A percentile compares a stretch with the other conserved stretches of the same genome.
Evolutionary conservation across 2,888 invertebrate species (phyloP).

Genomic region (Mechanitis messenoides): DNA sequence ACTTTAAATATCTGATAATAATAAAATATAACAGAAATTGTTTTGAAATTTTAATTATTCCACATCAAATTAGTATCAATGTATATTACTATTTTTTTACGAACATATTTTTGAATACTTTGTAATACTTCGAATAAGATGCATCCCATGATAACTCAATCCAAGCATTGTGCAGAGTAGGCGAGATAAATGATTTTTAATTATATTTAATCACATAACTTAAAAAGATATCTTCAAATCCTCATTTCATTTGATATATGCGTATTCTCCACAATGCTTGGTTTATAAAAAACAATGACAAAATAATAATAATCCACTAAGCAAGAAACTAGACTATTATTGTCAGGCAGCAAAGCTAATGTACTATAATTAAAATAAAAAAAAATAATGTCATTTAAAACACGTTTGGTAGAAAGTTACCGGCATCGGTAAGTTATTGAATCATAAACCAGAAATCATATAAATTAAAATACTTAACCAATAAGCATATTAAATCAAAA

Average conservation of each 20-base stretch:
- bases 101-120: neutral
- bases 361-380: conserved; percentile 34
- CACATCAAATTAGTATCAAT: too few relatives aligned
- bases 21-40: neutral
- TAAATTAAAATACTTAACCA: conserved; percentile 40
- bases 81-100: neutral
- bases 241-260: neutral
- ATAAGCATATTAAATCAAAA: conserved; percentile 33
- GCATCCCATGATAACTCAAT: neutral
- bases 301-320: conserved; percentile 38
- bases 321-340: conserved; percentile 54
- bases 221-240: neutral
- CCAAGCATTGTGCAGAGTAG: neutral
- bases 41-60: neutral
- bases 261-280: neutral
- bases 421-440: conserved; percentile 5
- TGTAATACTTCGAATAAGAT: neutral
- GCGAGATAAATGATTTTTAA: neutral
- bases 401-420: conserved; percentile 23
- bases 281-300: conserved; percentile 36
- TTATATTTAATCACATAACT: neutral
- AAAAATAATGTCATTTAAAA: conserved; percentile 4
- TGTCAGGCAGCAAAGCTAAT: conserved; percentile 63
- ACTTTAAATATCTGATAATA: neutral
- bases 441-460: conserved; percentile 40